phyloP scores from a whole-genome alignment of 2,888 invertebrate species.

The Nysson spinosus region DNA sequence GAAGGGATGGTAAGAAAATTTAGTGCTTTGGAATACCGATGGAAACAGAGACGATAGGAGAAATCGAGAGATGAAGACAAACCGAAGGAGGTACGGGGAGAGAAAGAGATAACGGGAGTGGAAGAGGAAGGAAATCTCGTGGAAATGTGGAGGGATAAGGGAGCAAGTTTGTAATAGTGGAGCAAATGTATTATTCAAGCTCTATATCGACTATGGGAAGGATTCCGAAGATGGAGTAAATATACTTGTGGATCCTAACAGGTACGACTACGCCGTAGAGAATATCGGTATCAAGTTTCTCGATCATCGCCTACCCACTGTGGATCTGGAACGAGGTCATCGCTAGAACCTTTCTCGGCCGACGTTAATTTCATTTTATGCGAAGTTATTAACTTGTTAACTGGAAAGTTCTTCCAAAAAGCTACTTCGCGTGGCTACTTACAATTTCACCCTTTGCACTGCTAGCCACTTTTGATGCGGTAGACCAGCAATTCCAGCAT shows the following conservation, averaged over 20 bases:
- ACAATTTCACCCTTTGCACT: no score
- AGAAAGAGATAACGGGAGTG: no score
- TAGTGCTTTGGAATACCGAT: not conserved
- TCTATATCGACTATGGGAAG: conserved; percentile 20
- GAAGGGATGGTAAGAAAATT: not conserved
- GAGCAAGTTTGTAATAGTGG: not conserved
- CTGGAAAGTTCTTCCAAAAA: no score
- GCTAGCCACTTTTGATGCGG: no score
- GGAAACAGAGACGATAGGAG: not conserved
- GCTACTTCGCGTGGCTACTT: no score
- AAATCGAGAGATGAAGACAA: not conserved
- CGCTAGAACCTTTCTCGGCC: conserved; percentile 16
- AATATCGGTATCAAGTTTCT: conserved; percentile 21
- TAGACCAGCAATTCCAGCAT: no score
- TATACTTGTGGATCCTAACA: conserved; percentile 12
- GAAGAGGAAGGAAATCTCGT: not conserved
- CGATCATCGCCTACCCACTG: conserved; percentile 8
- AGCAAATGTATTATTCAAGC: conserved; percentile 27
- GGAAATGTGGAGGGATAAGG: no score
- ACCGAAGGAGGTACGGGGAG: not conserved
- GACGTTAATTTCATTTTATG: conserved; percentile 20
- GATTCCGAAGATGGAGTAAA: conserved; percentile 13
- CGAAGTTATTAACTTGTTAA: no score
- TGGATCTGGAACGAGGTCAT: conserved; percentile 9
- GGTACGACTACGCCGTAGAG: not conserved